Evolutionary conservation across 2,888 invertebrate species (phyloP).

Genomic region (Sarcophaga carnaria): DNA sequence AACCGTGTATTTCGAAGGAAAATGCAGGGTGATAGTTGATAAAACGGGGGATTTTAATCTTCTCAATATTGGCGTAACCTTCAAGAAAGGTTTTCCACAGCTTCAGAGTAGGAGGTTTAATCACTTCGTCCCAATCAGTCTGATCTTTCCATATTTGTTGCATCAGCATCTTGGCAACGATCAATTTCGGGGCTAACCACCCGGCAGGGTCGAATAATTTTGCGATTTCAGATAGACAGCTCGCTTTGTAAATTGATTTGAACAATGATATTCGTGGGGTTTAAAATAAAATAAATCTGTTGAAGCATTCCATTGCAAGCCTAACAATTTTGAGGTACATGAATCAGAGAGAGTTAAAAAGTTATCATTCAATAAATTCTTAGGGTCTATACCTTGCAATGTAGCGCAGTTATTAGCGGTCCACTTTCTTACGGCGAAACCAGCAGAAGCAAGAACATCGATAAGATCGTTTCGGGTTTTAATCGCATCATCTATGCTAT

Average conservation of each 20-base stretch:
- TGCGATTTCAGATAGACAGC: not conserved
- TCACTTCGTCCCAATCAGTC: no score
- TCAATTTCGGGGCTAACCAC: no score
- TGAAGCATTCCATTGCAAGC: not conserved
- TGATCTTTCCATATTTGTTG: no score
- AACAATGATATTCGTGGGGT: not conserved
- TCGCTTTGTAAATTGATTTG: not conserved
- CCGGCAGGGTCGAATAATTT: no score
- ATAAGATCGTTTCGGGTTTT: not conserved
- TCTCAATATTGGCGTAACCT: not conserved
- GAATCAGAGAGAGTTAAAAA: not conserved
- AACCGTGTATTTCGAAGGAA: constrained; percentile 38
- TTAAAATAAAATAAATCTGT: not conserved
- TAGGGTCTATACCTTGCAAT: not conserved
- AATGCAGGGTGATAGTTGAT: not conserved
- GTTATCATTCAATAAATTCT: not conserved
- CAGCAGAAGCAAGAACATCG: not conserved
- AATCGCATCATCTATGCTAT: not conserved
- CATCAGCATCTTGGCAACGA: not conserved
- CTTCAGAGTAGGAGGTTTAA: no score
- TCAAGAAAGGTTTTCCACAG: constrained; percentile 12
- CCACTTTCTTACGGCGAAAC: not conserved
- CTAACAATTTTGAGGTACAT: not conserved
- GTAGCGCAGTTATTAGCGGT: not conserved
- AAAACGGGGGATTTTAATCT: not conserved